Percentiles rank a stretch among this genome's conserved stretches.
Evolutionary conservation across 2,888 invertebrate species (phyloP).

Genomic region (Meteorus cinctellus): DNA sequence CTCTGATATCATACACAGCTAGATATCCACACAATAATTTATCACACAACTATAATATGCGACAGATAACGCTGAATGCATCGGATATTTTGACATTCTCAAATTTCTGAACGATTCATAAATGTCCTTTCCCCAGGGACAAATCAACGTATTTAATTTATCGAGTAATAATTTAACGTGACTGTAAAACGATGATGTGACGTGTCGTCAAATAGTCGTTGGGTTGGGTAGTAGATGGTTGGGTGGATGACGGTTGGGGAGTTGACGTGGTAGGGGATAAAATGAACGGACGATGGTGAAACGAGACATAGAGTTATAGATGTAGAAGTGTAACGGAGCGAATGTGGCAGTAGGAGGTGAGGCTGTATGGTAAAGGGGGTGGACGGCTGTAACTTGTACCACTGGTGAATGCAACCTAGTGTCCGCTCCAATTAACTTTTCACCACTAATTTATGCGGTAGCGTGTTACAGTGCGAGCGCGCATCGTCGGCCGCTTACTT

Average conservation of each 20-base stretch:
- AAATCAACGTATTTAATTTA: conserved; percentile 57
- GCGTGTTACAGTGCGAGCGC: conserved; percentile 48
- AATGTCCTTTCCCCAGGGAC: not conserved
- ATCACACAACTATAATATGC: not conserved
- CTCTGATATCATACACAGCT: not conserved
- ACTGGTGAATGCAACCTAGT: conserved; percentile 66
- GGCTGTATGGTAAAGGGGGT: conserved; percentile 19
- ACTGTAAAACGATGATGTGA: conserved; percentile 40
- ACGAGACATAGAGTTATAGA: conserved; percentile 41
- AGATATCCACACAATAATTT: not conserved
- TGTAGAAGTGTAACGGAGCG: conserved; percentile 20
- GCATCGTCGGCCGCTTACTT: conserved; percentile 30
- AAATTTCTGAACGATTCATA: conserved; percentile 1
- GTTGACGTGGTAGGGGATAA: conserved; percentile 37
- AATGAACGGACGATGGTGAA: conserved; percentile 43
- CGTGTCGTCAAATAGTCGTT: conserved; percentile 2
- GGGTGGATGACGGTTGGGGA: conserved; percentile 39
- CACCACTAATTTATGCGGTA: conserved; percentile 71
- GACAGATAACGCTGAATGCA: not conserved
- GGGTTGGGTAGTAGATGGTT: conserved; percentile 15
- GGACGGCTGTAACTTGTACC: conserved; percentile 67
- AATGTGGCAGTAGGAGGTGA: not conserved
- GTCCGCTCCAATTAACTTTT: conserved; percentile 73
- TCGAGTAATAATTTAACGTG: conserved; percentile 31
- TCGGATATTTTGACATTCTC: not conserved